Percentiles rank a stretch among this genome's conserved stretches.
Evolutionary conservation across 2,113 vertebrate species (phyloP).

Genomic region (Scolopax mira): DNA sequence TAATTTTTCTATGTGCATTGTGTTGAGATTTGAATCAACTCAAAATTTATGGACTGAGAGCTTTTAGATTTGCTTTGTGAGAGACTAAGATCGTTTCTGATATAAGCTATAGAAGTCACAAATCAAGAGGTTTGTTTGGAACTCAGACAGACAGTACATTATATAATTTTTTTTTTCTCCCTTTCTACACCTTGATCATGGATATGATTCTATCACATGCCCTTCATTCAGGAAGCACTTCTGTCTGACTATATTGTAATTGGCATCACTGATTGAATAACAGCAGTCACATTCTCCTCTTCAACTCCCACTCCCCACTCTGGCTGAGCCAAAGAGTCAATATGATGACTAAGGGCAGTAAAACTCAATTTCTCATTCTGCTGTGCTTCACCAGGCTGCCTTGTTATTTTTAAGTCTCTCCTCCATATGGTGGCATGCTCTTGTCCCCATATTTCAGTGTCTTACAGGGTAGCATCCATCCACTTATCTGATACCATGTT

Average conservation of each 20-base stretch:
- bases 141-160: background rate
- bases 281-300: background rate
- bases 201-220: background rate
- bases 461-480: background rate
- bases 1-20: background rate
- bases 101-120: background rate
- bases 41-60: background rate
- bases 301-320: background rate
- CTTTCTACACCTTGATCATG: background rate
- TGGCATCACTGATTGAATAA: background rate
- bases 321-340: background rate
- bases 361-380: conserved; percentile 25
- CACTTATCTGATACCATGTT: background rate
- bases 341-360: conserved; percentile 7
- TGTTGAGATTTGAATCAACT: background rate
- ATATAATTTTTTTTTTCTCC: background rate
- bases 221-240: background rate
- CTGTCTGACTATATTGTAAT: background rate
- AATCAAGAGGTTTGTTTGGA: background rate
- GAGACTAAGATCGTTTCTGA: background rate
- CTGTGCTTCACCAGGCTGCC: background rate
- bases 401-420: conserved; percentile 20
- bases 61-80: background rate
- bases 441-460: background rate
- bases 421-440: background rate